These are phyloP conservation scores for Elysia chlorotica DNA, from an alignment of 1,140 invertebrate genomes.

Conservation along the genomic window DNA sequence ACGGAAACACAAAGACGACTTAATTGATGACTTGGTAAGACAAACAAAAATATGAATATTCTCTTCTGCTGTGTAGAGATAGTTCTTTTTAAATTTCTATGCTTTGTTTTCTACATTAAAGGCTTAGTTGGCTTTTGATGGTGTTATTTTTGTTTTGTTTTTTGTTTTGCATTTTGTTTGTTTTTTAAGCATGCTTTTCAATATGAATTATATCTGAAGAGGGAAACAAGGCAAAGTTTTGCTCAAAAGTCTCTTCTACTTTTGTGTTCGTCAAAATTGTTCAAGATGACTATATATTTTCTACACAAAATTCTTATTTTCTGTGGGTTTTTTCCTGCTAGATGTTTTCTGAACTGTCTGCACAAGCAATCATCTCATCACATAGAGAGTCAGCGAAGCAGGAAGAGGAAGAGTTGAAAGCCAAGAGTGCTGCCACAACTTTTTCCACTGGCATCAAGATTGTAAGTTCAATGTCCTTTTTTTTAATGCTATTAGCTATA, in stretches of 20 bases:
- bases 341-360: conserved; percentile 89
- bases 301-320: conserved; percentile 4
- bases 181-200: too few relatives aligned
- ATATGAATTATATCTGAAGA: too few relatives aligned
- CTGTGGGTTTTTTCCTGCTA: conserved; percentile 33
- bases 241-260: too few relatives aligned
- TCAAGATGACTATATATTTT: too few relatives aligned
- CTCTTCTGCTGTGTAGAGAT: too few relatives aligned
- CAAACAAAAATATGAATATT: too few relatives aligned
- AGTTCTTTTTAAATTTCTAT: not conserved
- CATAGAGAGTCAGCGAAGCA: conserved; percentile 71
- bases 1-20: conserved; percentile 82
- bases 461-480: conserved; percentile 30
- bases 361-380: conserved; percentile 82
- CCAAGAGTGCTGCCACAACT: conserved; percentile 29
- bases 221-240: too few relatives aligned
- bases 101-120: not conserved
- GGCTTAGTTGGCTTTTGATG: too few relatives aligned
- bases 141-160: too few relatives aligned
- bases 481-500: not conserved
- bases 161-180: too few relatives aligned
- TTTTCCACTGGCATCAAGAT: conserved; percentile 60
- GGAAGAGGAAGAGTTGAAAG: conserved; percentile 22
- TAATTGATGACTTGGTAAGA: conserved; percentile 83
- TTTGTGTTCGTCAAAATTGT: too few relatives aligned